phyloP scores from a whole-genome alignment of 2,888 invertebrate genomes.

The Clanis bilineata region DNA sequence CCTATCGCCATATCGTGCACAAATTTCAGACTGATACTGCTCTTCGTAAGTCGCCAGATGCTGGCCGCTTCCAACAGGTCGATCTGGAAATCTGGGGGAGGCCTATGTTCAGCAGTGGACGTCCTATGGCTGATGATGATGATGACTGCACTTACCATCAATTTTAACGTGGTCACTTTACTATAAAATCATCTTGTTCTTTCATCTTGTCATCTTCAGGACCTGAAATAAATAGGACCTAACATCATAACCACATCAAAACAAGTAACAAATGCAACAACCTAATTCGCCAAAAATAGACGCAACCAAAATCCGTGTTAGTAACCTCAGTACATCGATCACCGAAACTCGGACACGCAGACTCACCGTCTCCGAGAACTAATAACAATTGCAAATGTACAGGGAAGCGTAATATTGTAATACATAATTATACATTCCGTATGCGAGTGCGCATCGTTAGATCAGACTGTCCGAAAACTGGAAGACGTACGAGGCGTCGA shows the following conservation, averaged over 20 bases:
- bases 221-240: neutral
- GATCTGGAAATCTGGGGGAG: too few species aligned
- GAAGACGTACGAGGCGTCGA: constrained; percentile 70
- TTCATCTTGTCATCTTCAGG: neutral
- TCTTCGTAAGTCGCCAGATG: too few species aligned
- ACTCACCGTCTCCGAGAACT: constrained; percentile 66
- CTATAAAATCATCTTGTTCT: too few species aligned
- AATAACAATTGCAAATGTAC: constrained; percentile 62
- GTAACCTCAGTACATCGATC: constrained; percentile 33
- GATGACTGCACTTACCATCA: too few species aligned
- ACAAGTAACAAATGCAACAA: neutral
- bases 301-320: constrained; percentile 6
- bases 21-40: too few species aligned
- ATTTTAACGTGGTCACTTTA: too few species aligned
- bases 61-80: too few species aligned
- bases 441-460: constrained; percentile 47
- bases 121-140: too few species aligned
- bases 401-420: constrained; percentile 38
- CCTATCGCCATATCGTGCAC: too few species aligned
- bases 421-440: constrained; percentile 50
- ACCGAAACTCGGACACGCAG: constrained; percentile 40
- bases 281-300: neutral
- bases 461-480: constrained; percentile 59
- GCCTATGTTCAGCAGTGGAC: too few species aligned
- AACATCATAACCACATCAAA: neutral